Conservation (phyloP, 2,113 vertebrate genomes). For the Apistogramma diplotaenia region DNA sequence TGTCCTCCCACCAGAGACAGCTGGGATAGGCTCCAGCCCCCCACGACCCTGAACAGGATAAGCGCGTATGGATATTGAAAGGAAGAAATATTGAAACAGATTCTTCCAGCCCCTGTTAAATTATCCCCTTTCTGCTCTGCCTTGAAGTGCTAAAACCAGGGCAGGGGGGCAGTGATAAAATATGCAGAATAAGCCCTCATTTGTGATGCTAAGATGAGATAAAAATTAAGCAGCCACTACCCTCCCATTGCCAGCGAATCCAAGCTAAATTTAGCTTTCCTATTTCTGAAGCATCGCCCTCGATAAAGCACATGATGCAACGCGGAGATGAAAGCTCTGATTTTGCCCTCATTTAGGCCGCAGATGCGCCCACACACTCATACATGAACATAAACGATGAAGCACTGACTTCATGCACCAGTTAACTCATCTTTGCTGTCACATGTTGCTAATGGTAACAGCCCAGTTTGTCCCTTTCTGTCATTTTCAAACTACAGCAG, state of each 20-base stretch:
- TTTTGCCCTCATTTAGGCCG: constrained; percentile 16
- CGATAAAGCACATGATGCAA: background rate
- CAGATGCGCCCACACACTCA: background rate
- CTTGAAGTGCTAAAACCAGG: background rate
- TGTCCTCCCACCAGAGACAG: no score
- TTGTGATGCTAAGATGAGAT: background rate
- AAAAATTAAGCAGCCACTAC: background rate
- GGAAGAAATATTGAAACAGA: background rate
- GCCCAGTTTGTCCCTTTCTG: background rate
- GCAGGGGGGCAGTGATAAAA: background rate
- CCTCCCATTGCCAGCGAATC: background rate
- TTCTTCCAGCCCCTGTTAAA: background rate
- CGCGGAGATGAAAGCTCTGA: constrained; percentile 1
- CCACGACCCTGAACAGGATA: no score
- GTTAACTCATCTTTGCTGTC: background rate
- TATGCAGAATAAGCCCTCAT: background rate
- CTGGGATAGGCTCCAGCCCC: no score
- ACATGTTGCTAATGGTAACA: constrained; percentile 3
- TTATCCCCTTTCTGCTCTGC: background rate
- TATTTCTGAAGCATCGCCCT: constrained; percentile 50
- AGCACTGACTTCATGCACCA: background rate
- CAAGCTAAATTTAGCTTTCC: constrained; percentile 39
- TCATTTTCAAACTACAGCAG: background rate
- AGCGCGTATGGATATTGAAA: no score
- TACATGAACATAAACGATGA: background rate